Evolutionary conservation across 2,888 invertebrate species (phyloP).

Genomic region (Ormyrus labotus): DNA sequence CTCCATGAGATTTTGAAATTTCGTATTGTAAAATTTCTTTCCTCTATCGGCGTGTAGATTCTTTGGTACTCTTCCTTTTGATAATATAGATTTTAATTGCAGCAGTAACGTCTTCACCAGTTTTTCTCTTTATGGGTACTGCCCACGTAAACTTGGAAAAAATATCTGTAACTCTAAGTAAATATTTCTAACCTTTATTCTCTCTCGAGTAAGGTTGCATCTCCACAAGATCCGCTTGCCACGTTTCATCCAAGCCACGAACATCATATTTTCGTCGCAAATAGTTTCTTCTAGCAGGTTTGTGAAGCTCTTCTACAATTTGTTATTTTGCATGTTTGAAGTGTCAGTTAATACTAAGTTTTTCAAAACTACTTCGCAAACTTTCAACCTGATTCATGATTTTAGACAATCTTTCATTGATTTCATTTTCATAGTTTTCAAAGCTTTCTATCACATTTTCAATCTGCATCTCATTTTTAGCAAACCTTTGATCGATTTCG

Average conservation of each 20-base stretch:
- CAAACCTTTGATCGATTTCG: neutral
- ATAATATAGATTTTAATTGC: too few relatives aligned
- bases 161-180: conserved; percentile 67
- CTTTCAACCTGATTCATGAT: too few relatives aligned
- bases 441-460: too few relatives aligned
- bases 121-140: conserved; percentile 50
- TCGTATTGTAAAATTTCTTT: too few relatives aligned
- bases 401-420: too few relatives aligned
- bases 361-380: too few relatives aligned
- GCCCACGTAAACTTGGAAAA: conserved; percentile 72
- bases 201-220: conserved; percentile 43
- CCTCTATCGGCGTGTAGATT: conserved; percentile 53
- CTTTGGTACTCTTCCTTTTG: conserved; percentile 49
- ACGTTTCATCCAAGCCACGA: conserved; percentile 61
- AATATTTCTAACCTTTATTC: conserved; percentile 64
- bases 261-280: conserved; percentile 2
- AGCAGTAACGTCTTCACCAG: conserved; percentile 61
- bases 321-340: too few relatives aligned
- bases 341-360: too few relatives aligned
- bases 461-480: neutral
- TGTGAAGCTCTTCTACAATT: conserved; percentile 31
- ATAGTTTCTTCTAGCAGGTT: conserved; percentile 32
- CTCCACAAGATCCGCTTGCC: conserved; percentile 57
- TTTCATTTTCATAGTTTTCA: too few relatives aligned
- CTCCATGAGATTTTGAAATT: too few relatives aligned